Evolutionary conservation across 2,113 vertebrate species (phyloP).

Genomic region (Atractosteus spatula): DNA sequence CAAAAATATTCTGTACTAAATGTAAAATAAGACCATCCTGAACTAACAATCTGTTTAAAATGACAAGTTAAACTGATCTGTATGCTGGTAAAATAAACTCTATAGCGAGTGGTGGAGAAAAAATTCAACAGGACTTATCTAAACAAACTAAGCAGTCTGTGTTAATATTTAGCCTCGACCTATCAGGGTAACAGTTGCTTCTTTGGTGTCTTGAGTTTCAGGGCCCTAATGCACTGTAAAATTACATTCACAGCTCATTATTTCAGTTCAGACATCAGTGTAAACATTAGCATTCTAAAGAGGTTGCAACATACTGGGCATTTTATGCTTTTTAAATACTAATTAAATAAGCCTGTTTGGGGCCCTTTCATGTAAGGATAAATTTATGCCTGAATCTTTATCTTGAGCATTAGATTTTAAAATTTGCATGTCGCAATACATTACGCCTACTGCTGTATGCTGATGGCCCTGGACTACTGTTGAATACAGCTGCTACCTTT

Average conservation of each 20-base stretch:
- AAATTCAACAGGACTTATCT: background rate
- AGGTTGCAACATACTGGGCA: background rate
- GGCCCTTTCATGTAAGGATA: constrained; percentile 9
- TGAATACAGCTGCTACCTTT: background rate
- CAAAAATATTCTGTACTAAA: too few species aligned
- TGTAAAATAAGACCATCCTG: too few species aligned
- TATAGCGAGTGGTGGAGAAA: too few species aligned
- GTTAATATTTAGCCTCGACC: background rate
- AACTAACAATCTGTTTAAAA: too few species aligned
- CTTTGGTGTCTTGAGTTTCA: background rate
- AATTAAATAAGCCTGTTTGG: constrained; percentile 13
- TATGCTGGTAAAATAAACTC: background rate
- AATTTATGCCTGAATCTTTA: constrained; percentile 10
- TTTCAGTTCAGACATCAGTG: constrained; percentile 14
- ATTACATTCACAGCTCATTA: constrained; percentile 3
- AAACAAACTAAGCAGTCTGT: background rate
- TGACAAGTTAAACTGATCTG: background rate
- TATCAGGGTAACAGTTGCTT: background rate
- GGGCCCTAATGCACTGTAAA: background rate
- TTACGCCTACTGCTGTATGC: too few species aligned
- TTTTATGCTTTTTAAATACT: constrained; percentile 11
- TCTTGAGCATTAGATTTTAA: constrained; percentile 1
- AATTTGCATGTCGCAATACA: constrained; percentile 2
- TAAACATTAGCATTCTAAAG: constrained; percentile 7
- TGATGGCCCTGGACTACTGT: background rate